Evolutionary conservation across 2,797 vertebrate genomes (phyloP), one percentile per base, ranked within the genome.

Genomic region (Eleutherodactylus coqui): DNA sequence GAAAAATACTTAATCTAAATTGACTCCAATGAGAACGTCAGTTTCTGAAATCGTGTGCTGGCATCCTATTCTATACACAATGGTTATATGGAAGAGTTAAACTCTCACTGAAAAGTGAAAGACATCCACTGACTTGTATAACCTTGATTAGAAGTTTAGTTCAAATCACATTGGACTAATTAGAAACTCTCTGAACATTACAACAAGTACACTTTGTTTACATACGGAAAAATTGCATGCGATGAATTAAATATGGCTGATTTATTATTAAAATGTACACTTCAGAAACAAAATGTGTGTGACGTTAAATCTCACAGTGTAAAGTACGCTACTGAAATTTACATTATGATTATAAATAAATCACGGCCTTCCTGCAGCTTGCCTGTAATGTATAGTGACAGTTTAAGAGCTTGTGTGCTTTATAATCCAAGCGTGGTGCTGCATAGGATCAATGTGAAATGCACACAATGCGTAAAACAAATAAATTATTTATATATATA

Each of bases 281-380:
- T 47, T 81, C 58, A 38, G 55, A 82, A 81, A 64, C 70, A 81
- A 82, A 86, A 67, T 51, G 67, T 49, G 53, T 82, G 55, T 81
- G 70, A 89, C 87, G 92, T 87, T 89, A 87, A 92, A 84, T 82
- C 78, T 89, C 85, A 92, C 24, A 29, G 85, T 86, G 85, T 81
- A 75, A 81, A 86, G 85, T 69, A 91, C 41, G 85, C 80, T 88
- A 89, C 41, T 92, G 85, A 92, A 93, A 91, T 92, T 90, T 90
- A 91, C 89, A 93, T 92, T 84, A 92, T 86, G 89, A 89, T 88
- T 86, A 94, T 93, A 93, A 94, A 94, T 94, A 94, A 94, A 58
- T 94, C 84, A 93, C 88, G 87, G 90, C 86, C 88, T 89, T 92
- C 80, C 89, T 89, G 92, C 62, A 89, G 75, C 83, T 73, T 89